phyloP scores from a whole-genome alignment of 2,113 vertebrate species.

The Neodontobutis hainanensis region DNA sequence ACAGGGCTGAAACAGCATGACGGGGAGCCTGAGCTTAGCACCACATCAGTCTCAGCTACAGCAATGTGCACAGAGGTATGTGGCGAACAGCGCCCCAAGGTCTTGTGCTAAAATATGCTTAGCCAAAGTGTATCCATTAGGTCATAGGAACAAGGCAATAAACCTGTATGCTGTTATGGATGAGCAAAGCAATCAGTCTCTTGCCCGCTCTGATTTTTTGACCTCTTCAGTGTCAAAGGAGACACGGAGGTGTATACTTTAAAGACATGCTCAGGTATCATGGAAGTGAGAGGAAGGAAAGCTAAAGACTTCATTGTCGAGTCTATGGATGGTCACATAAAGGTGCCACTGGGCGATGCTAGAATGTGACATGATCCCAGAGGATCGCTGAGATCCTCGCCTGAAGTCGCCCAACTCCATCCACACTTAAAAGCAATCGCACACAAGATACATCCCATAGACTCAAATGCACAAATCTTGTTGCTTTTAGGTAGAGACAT shows the following conservation, averaged over 20 bases:
- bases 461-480: not conserved
- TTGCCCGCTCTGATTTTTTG: constrained; percentile 2
- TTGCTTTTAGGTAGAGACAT: constrained; percentile 4
- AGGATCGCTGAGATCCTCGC: not conserved
- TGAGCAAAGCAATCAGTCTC: constrained; percentile 14
- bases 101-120: constrained; percentile 8
- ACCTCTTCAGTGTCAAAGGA: not conserved
- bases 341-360: not conserved
- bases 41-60: not conserved
- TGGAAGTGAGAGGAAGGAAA: not conserved
- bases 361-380: not conserved
- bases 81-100: not conserved
- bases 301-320: not conserved
- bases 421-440: not conserved
- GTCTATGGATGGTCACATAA: not conserved
- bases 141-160: not conserved
- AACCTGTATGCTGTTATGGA: constrained; percentile 8
- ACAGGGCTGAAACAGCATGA: not conserved
- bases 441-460: not conserved
- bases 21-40: not conserved
- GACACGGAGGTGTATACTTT: not conserved
- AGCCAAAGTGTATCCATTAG: constrained; percentile 1
- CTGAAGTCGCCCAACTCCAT: not conserved
- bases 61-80: constrained; percentile 1
- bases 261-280: not conserved